phyloP scores from a whole-genome alignment of 1,140 invertebrate genomes.

The Drosophila eugracilis region DNA sequence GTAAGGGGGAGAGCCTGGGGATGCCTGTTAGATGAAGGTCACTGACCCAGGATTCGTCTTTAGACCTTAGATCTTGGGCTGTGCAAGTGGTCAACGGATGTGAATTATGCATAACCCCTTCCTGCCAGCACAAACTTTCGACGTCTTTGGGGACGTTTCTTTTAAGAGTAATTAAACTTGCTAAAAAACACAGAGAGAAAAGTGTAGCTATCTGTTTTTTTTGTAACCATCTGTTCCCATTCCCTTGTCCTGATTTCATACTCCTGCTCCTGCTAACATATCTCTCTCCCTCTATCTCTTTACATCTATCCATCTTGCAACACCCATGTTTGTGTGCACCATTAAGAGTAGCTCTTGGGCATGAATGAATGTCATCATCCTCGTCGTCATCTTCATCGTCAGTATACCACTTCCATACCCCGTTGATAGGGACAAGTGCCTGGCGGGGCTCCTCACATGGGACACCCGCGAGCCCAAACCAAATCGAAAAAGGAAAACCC shows the following conservation, averaged over 20 bases:
- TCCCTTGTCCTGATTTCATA: too few relatives aligned
- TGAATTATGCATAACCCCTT: constrained; percentile 21
- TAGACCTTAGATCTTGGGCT: constrained; percentile 3
- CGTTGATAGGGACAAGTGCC: constrained; percentile 62
- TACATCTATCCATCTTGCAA: constrained; percentile 1
- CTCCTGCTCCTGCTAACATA: too few relatives aligned
- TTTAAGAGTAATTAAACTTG: constrained; percentile 1
- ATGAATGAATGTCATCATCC: constrained; percentile 80
- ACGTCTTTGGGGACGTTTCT: not conserved
- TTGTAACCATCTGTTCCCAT: not conserved
- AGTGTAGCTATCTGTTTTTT: too few relatives aligned
- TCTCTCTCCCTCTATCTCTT: constrained; percentile 4
- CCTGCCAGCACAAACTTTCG: not conserved
- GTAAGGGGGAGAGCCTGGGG: constrained; percentile 2
- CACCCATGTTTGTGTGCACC: constrained; percentile 37
- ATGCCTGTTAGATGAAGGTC: too few relatives aligned
- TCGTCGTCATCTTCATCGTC: constrained; percentile 32
- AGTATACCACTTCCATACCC: constrained; percentile 17
- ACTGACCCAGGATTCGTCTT: constrained; percentile 21
- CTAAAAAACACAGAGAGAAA: not conserved
- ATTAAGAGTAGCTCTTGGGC: constrained; percentile 77
- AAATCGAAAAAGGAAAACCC: constrained; percentile 15
- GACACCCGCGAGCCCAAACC: constrained; percentile 26
- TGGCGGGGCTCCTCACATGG: constrained; percentile 50
- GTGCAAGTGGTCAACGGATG: constrained; percentile 19